These are phyloP conservation scores for Schizaphis graminum DNA, from an alignment of 2,888 invertebrate species.

Conservation along the genomic window DNA sequence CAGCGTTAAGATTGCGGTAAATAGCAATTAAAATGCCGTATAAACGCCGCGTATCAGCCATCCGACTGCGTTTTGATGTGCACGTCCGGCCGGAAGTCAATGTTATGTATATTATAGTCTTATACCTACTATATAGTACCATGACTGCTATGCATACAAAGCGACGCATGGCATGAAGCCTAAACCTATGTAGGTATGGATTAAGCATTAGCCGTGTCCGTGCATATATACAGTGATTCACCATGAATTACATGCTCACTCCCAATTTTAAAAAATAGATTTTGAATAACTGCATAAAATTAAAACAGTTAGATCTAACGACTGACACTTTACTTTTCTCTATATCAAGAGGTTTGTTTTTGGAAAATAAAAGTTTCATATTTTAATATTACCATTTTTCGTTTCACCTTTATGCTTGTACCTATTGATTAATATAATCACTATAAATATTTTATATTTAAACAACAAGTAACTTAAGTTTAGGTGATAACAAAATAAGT, in stretches of 20 bases:
- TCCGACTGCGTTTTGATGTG: neutral
- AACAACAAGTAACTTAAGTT: neutral
- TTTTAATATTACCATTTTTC: neutral
- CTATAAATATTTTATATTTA: neutral
- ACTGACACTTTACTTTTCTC: neutral
- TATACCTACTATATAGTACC: too few species aligned
- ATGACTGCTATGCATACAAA: neutral
- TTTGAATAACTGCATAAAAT: too few species aligned
- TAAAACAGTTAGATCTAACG: too few species aligned
- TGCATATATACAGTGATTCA: neutral
- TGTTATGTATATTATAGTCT: neutral
- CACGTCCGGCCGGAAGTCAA: neutral
- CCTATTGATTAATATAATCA: neutral
- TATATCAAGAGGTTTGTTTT: neutral
- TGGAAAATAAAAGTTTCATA: neutral
- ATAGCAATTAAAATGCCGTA: neutral
- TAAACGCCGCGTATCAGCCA: neutral
- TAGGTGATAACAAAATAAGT: neutral
- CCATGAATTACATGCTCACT: too few species aligned
- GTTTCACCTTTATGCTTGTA: neutral
- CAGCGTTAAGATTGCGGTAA: neutral
- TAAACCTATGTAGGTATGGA: neutral
- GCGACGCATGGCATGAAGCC: neutral
- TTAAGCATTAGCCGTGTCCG: neutral
- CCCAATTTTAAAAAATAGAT: too few species aligned